Evolutionary conservation across 37 sponge, comb jelly and placozoan genomes (phyloP), one percentile per base, ranked within the genome.

Genomic region (Petrosia ficiformis): DNA sequence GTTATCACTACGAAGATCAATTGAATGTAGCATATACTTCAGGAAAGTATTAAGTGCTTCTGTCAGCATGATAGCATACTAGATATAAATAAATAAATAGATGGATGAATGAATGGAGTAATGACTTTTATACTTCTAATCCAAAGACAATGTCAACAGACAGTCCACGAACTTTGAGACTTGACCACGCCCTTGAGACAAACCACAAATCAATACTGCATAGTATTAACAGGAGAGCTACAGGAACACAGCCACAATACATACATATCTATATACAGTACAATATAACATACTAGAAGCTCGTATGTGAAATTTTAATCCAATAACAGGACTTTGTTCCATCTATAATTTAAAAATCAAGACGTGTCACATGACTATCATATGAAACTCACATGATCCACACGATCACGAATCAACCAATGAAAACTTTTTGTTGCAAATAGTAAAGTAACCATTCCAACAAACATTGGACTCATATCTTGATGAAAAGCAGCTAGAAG

Each of bases 141-240:
- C 92, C 94, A 97, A 94, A 97, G 29, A 97, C 97, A 64, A 97
- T 78, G 38, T 90, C 82, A 1, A 97, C 94, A 6, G 97, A 94
- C 19, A 84, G 85, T 52, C 89, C 92, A 34, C 42, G 57, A 36
- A 75, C 57, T 26, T 33, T 44, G 52, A 93, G 65, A 34, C 68
- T 70, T 64, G 8, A 8, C 76, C 72, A 75, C 35, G 85, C 56
- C 28, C 72, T 28, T 37, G 48, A 54, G 28, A 91, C 67, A 44
- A 86, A 80, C 16, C 77, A 39, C 42, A 57, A n/a, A 68, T 94
- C 95, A 33, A 84, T 25, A 4, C 65, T 39, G 0, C 56, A 77
- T 0, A 94, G 82, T 16, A 84, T 14, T 36, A 75, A 14, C 63
- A 94, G 59, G 41, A 92, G 39, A 30, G 83, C 71, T 86, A 59